Conservation (phyloP, 2,888 invertebrate genomes). For the Limnephilus auricula region DNA sequence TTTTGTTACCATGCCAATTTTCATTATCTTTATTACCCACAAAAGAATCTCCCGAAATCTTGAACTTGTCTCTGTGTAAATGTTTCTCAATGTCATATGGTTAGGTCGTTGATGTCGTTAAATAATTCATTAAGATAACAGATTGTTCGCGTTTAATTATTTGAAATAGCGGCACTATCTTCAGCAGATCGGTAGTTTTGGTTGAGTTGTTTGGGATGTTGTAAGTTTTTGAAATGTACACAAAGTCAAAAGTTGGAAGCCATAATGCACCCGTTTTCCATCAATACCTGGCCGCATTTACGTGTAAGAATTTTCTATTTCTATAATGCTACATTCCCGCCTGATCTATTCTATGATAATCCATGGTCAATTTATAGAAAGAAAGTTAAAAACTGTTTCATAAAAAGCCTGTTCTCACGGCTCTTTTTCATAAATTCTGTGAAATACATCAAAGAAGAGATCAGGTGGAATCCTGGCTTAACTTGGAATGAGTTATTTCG, state of each 20-base stretch:
- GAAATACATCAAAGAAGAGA: no score
- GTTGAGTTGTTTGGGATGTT: not conserved
- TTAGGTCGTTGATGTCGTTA: not conserved
- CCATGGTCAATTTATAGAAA: no score
- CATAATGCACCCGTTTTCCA: not conserved
- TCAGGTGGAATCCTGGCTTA: no score
- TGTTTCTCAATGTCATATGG: not conserved
- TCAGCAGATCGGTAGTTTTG: not conserved
- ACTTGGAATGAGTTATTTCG: no score
- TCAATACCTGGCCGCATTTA: slow-evolving; percentile 31
- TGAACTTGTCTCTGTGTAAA: not conserved
- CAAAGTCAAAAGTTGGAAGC: not conserved
- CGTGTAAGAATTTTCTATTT: slow-evolving; percentile 1
- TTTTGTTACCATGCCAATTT: not conserved
- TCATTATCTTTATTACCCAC: not conserved
- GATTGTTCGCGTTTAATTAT: not conserved
- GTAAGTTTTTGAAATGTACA: not conserved
- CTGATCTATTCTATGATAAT: not conserved
- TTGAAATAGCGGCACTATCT: not conserved
- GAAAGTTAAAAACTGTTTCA: no score
- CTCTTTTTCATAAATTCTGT: no score
- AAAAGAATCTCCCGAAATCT: not conserved
- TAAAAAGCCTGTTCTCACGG: no score
- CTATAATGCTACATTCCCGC: no score
- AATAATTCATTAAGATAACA: not conserved